Evolutionary conservation across 1,140 invertebrate genomes (phyloP).

Genomic region (Anagrus nilaparvatae): DNA sequence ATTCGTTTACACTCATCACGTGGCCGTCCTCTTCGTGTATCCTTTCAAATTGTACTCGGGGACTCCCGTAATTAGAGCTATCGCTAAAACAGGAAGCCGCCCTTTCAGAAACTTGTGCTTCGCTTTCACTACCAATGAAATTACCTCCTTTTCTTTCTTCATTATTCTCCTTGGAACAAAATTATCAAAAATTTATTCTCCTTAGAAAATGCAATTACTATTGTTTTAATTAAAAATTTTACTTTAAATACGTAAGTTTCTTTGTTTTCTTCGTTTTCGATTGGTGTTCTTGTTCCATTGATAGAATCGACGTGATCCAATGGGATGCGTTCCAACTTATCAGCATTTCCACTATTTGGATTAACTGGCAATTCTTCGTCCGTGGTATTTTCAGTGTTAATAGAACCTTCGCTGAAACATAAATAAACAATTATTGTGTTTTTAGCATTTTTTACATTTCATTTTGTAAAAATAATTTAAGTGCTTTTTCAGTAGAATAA

Average conservation of each 20-base stretch:
- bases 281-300: constrained; percentile 4
- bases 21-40: constrained; percentile 31
- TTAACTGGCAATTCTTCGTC: constrained; percentile 25
- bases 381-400: constrained; percentile 25
- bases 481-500: no score
- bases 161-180: no score
- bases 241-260: constrained; percentile 18
- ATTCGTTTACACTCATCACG: constrained; percentile 17
- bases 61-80: constrained; percentile 29
- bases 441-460: no score
- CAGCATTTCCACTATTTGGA: constrained; percentile 15
- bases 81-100: constrained; percentile 34
- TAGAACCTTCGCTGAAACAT: constrained; percentile 33
- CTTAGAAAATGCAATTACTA: constrained; percentile 1
- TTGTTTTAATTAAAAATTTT: not conserved
- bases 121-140: constrained; percentile 29
- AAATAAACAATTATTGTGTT: no score
- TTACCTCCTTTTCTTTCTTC: constrained; percentile 22
- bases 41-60: constrained; percentile 41
- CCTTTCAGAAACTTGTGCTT: constrained; percentile 40
- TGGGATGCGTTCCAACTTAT: constrained; percentile 18
- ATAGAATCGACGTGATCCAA: constrained; percentile 23
- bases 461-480: no score
- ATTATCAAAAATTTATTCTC: constrained; percentile 13
- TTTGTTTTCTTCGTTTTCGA: constrained; percentile 19